phyloP scores from a whole-genome alignment of 2,888 invertebrate genomes.

The Hirtodrosophila histrioides region DNA sequence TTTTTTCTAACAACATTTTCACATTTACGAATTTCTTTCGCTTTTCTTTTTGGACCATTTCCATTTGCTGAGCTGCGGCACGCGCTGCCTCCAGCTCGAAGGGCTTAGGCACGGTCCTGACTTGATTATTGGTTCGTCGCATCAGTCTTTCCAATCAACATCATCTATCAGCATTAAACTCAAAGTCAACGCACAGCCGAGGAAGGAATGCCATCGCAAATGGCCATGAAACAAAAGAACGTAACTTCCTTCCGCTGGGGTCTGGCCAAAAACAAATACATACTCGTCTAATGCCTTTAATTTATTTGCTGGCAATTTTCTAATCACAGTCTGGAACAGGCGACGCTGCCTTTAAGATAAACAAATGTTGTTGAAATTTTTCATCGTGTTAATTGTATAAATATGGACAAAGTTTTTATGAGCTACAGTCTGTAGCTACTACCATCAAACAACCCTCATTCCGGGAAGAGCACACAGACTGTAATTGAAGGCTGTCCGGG shows the following conservation, averaged over 20 bases:
- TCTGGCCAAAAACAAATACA: conserved; percentile 22
- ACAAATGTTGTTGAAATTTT: conserved; percentile 60
- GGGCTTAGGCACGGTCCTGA: conserved; percentile 68
- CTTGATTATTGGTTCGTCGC: conserved; percentile 78
- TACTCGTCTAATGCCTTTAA: conserved; percentile 55
- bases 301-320: conserved; percentile 73
- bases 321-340: conserved; percentile 56
- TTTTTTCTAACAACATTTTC: conserved; percentile 34
- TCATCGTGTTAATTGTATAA: conserved; percentile 73
- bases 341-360: conserved; percentile 67
- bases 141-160: conserved; percentile 76
- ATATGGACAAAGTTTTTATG: conserved; percentile 74
- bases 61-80: conserved; percentile 64
- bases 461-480: conserved; percentile 31
- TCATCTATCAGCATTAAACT: conserved; percentile 73
- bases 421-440: conserved; percentile 52
- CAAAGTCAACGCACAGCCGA: conserved; percentile 44
- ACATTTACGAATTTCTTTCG: conserved; percentile 52
- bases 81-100: conserved; percentile 57
- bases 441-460: conserved; percentile 52
- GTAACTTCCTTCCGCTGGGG: conserved; percentile 38
- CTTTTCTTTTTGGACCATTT: conserved; percentile 31
- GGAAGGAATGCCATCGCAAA: conserved; percentile 12
- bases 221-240: conserved; percentile 44
- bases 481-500: conserved; percentile 54